These are phyloP conservation scores for Sciurus niger DNA, from an alignment of 2,113 vertebrate species.

Conservation along the genomic window DNA sequence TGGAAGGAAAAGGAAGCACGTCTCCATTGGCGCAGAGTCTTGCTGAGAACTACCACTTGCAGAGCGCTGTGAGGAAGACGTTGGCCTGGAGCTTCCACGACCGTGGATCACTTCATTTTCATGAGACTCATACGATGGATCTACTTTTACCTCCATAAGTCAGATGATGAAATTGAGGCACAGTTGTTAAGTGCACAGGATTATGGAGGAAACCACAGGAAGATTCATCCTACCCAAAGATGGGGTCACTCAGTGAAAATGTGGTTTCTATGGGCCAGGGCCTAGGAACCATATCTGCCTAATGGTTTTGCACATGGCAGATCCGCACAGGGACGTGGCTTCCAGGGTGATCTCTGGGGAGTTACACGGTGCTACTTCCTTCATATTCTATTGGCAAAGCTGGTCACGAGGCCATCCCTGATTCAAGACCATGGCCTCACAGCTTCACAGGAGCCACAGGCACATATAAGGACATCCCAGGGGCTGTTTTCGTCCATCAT, in stretches of 20 bases:
- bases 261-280: neutral
- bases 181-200: neutral
- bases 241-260: neutral
- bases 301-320: neutral
- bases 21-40: neutral
- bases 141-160: neutral
- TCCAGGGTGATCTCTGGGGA: neutral
- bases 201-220: neutral
- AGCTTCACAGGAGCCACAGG: accelerated
- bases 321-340: neutral
- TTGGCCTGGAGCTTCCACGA: neutral
- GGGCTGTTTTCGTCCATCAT: accelerated
- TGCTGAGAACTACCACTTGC: neutral
- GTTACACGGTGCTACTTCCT: no score
- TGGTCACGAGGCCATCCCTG: neutral
- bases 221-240: neutral
- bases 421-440: neutral
- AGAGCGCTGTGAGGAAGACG: neutral
- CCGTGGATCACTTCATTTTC: neutral
- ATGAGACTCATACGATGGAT: neutral
- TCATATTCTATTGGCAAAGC: neutral
- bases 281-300: neutral
- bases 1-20: neutral
- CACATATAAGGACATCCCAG: neutral
- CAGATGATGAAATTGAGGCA: neutral